phyloP scores from a whole-genome alignment of 2,797 vertebrate species.

The Malacoraja senta region DNA sequence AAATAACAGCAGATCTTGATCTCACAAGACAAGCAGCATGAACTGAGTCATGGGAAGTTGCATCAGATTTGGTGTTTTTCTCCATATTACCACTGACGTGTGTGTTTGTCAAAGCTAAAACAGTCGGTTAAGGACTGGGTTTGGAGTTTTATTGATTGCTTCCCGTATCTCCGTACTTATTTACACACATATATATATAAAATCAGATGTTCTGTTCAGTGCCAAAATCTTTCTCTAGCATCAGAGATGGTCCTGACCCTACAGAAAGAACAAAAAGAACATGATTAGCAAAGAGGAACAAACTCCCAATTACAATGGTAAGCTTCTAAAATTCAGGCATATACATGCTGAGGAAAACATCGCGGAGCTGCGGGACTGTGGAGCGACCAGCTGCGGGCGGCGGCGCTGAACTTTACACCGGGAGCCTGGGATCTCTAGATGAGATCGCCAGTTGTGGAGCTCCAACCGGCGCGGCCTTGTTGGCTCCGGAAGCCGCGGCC shows the following conservation, averaged over 20 bases:
- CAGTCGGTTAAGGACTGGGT: constrained; percentile 43
- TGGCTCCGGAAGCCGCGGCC: too few species aligned
- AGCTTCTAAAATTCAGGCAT: not conserved
- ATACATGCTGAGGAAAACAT: too few species aligned
- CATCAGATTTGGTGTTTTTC: constrained; percentile 52
- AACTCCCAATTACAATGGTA: not conserved
- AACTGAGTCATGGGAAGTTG: constrained; percentile 17
- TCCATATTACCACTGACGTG: constrained; percentile 67
- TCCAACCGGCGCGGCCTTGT: too few species aligned
- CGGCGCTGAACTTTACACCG: too few species aligned
- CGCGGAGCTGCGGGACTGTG: too few species aligned
- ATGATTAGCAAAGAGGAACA: constrained; percentile 6
- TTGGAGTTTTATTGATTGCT: constrained; percentile 41
- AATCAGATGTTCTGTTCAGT: constrained; percentile 54
- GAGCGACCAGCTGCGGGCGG: too few species aligned
- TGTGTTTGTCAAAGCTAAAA: constrained; percentile 68
- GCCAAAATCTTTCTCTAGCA: constrained; percentile 49
- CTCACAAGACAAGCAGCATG: constrained; percentile 17
- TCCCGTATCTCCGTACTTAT: constrained; percentile 50
- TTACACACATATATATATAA: constrained; percentile 40
- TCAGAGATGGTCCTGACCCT: constrained; percentile 55
- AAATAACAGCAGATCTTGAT: constrained; percentile 33
- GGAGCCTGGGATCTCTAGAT: too few species aligned
- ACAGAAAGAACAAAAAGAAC: constrained; percentile 46
- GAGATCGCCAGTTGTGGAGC: too few species aligned